Evolutionary conservation across 2,888 invertebrate genomes (phyloP).

Genomic region (Eremobia ochroleuca): DNA sequence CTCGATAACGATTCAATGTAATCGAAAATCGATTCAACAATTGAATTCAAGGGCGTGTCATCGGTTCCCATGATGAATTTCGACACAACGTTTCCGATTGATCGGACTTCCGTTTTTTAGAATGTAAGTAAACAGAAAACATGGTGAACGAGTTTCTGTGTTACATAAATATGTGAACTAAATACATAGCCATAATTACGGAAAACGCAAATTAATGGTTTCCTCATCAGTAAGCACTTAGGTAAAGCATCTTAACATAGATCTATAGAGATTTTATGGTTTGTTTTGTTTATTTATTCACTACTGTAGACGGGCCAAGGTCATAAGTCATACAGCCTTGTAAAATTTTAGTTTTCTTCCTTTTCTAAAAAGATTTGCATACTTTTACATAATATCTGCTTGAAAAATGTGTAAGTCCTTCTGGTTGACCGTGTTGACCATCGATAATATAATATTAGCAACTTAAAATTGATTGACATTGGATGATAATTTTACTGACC

Average conservation of each 20-base stretch:
- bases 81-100: conserved; percentile 67
- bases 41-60: conserved; percentile 74
- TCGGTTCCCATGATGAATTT: conserved; percentile 73
- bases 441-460: conserved; percentile 22
- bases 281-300: conserved; percentile 29
- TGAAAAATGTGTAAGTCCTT: conserved; percentile 24
- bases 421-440: conserved; percentile 13
- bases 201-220: conserved; percentile 45
- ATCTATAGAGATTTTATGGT: conserved; percentile 6
- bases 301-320: conserved; percentile 13
- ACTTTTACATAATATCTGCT: conserved; percentile 12
- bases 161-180: conserved; percentile 47
- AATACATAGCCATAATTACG: conserved; percentile 38
- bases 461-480: conserved; percentile 51
- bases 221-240: conserved; percentile 25
- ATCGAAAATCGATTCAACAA: conserved; percentile 67
- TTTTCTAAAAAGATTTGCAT: conserved; percentile 14
- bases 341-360: background rate
- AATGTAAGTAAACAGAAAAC: conserved; percentile 48
- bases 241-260: conserved; percentile 28
- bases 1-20: conserved; percentile 65
- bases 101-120: conserved; percentile 68
- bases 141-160: conserved; percentile 37
- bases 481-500: conserved; percentile 16
- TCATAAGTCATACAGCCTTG: conserved; percentile 13